Percentiles rank a stretch among this genome's conserved stretches.
Conservation (phyloP, 1,140 invertebrate species). For the Microplitis demolitor region DNA sequence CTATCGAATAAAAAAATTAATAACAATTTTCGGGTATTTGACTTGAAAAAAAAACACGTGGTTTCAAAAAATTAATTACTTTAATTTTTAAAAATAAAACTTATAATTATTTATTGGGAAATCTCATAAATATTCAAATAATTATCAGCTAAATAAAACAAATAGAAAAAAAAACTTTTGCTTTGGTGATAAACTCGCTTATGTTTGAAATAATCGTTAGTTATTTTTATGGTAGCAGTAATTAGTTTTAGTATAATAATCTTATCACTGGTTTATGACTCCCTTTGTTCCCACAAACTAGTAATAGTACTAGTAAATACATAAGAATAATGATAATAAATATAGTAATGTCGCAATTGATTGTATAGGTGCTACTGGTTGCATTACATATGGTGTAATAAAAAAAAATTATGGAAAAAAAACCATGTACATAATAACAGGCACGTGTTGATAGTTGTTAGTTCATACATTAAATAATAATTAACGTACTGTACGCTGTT, state of each 20-base stretch:
- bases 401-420: neutral
- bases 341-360: neutral
- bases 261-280: neutral
- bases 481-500: neutral
- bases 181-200: neutral
- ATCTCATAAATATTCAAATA: no score
- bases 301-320: no score
- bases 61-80: no score
- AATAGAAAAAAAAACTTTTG: conserved; percentile 32
- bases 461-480: neutral
- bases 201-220: neutral
- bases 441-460: neutral
- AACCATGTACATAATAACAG: no score
- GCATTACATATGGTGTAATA: conserved; percentile 17
- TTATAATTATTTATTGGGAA: no score
- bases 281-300: neutral
- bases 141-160: conserved; percentile 25
- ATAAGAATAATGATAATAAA: no score
- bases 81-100: no score
- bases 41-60: no score
- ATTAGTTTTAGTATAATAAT: neutral
- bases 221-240: neutral
- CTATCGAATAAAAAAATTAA: conserved; percentile 58
- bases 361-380: neutral
- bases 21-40: neutral